Evolutionary conservation across 2,113 vertebrate genomes (phyloP).

Genomic region (Salvator merianae): DNA sequence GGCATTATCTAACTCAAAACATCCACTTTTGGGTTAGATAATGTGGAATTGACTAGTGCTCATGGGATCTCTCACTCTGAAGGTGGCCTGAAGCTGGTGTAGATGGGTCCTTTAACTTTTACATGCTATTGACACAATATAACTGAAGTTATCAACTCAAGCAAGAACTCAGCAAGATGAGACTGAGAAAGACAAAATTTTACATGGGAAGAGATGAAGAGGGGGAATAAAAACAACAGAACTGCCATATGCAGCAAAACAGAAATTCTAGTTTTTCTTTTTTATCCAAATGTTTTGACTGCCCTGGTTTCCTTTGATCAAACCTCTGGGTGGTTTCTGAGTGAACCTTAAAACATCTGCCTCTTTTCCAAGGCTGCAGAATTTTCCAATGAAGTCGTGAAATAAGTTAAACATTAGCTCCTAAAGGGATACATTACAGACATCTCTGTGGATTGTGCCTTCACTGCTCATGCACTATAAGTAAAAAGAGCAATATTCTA

Average conservation of each 20-base stretch:
- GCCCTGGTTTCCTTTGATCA: neutral
- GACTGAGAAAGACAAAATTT: neutral
- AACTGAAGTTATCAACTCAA: slow-evolving; percentile 31
- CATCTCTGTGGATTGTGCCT: neutral
- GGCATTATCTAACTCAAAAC: too few relatives aligned
- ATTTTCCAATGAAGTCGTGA: neutral
- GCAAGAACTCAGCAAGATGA: neutral
- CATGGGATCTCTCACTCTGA: too few relatives aligned
- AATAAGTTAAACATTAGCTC: neutral
- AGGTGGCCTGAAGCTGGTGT: too few relatives aligned
- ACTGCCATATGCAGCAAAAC: neutral
- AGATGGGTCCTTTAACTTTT: neutral
- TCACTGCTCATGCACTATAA: slow-evolving; percentile 47
- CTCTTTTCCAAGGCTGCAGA: neutral
- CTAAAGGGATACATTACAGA: neutral
- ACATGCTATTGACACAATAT: neutral
- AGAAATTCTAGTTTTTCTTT: neutral
- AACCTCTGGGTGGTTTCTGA: slow-evolving; percentile 1
- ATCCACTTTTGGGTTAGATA: too few relatives aligned
- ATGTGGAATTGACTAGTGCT: too few relatives aligned
- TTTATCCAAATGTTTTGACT: neutral
- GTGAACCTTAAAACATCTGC: neutral
- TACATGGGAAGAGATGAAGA: neutral
- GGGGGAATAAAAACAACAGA: neutral
- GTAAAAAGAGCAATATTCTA: slow-evolving; percentile 44